A percentile compares a stretch with the other conserved stretches of the same genome.
Evolutionary conservation across 1,140 invertebrate species (phyloP).

Genomic region (Pogonomyrmex californicus): DNA sequence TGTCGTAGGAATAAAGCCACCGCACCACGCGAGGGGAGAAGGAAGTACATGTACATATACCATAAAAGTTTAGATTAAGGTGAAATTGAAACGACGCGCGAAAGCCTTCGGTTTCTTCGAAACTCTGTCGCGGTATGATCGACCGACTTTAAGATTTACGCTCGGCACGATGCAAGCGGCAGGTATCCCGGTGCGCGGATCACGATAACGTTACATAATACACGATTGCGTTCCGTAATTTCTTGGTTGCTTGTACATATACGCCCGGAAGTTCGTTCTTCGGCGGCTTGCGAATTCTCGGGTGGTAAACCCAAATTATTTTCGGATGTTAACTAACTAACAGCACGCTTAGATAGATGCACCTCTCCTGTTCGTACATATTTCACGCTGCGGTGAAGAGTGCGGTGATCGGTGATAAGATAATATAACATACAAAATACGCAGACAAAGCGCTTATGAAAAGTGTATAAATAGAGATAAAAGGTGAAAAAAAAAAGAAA

Average conservation of each 20-base stretch:
- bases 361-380: slow-evolving; percentile 47
- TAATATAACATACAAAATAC: not conserved
- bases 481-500: not conserved
- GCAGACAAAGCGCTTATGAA: not conserved
- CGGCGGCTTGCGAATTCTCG: slow-evolving; percentile 48
- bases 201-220: slow-evolving; percentile 34
- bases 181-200: slow-evolving; percentile 28
- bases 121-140: slow-evolving; percentile 26
- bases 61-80: slow-evolving; percentile 59
- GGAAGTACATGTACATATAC: slow-evolving; percentile 43
- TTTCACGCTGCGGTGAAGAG: slow-evolving; percentile 46
- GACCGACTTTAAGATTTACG: slow-evolving; percentile 31
- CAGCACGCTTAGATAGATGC: slow-evolving; percentile 50
- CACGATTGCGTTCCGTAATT: slow-evolving; percentile 37
- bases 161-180: slow-evolving; percentile 2
- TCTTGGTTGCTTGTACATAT: slow-evolving; percentile 55
- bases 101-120: slow-evolving; percentile 13
- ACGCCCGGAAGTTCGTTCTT: slow-evolving; percentile 37
- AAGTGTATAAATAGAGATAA: not conserved
- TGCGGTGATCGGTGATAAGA: slow-evolving; percentile 26
- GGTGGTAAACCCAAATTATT: slow-evolving; percentile 32
- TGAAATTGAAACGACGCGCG: slow-evolving; percentile 24
- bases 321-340: slow-evolving; percentile 49
- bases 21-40: not conserved
- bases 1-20: not conserved